These are phyloP conservation scores for Muscicapa adusta DNA, from an alignment of 2,113 vertebrate species.

Conservation along the genomic window DNA sequence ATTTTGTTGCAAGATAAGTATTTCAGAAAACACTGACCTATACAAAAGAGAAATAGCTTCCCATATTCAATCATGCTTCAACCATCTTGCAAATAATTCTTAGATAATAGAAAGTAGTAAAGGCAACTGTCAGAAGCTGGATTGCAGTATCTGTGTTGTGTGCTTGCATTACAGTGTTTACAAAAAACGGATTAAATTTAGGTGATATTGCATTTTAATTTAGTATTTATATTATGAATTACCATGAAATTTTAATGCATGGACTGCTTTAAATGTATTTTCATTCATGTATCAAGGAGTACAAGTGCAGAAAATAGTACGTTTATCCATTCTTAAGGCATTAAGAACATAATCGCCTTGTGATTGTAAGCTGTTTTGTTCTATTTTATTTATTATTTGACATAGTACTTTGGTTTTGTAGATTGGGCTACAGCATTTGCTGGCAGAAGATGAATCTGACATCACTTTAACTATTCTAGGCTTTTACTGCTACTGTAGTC, in stretches of 20 bases:
- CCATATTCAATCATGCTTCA: not conserved
- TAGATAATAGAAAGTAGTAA: not conserved
- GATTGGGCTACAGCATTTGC: not conserved
- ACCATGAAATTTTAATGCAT: not conserved
- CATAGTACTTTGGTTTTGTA: not conserved
- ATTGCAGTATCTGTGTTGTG: not conserved
- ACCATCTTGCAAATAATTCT: not conserved
- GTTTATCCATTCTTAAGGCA: constrained; percentile 25
- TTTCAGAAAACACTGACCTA: not conserved
- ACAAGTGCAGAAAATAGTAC: constrained; percentile 20
- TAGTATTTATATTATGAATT: not conserved
- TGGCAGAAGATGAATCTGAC: not conserved
- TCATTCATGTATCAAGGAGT: not conserved
- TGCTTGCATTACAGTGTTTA: not conserved
- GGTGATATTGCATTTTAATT: not conserved
- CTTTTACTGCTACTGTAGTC: not conserved
- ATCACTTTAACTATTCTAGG: not conserved
- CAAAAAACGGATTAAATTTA: not conserved
- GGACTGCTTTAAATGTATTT: not conserved
- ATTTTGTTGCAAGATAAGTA: not conserved
- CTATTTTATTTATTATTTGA: constrained; percentile 46
- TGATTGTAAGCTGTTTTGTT: constrained; percentile 13
- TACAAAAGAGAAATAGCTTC: not conserved
- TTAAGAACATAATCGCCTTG: constrained; percentile 55
- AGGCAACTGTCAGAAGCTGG: not conserved